These are phyloP conservation scores for Phenganax marumi DNA, from an alignment of 92 coral and sea anemone genomes.

Conservation along the genomic window DNA sequence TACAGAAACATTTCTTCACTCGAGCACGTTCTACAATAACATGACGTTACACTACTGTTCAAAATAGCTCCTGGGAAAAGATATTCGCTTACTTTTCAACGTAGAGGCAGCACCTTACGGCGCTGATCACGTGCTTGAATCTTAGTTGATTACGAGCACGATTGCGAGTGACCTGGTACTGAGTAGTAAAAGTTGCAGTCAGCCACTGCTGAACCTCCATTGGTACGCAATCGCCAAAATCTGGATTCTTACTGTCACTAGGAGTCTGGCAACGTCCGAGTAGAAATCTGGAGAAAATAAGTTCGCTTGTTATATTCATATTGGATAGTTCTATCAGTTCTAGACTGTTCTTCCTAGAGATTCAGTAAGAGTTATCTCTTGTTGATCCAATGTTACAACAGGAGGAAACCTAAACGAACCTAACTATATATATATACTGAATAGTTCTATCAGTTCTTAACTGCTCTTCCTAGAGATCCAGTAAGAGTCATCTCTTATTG, in stretches of 20 bases:
- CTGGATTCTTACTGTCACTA: constrained; percentile 17
- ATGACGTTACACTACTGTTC: not conserved
- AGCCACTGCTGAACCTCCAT: constrained; percentile 98
- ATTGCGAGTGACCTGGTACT: constrained; percentile 34
- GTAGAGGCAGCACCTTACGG: constrained; percentile 92
- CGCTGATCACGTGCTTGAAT: constrained; percentile 87
- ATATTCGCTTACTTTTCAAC: constrained; percentile 76
- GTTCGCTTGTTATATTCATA: no score
- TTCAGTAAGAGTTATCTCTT: no score
- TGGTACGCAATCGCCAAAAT: constrained; percentile 28
- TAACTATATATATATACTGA: no score
- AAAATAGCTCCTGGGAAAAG: not conserved
- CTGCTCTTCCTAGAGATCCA: no score
- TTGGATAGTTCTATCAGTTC: no score
- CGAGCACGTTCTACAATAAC: not conserved
- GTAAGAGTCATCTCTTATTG: no score
- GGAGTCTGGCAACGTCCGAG: constrained; percentile 22
- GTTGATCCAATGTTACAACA: no score
- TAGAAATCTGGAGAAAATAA: constrained; percentile 9
- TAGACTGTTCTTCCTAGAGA: no score
- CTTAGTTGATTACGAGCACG: constrained; percentile 34
- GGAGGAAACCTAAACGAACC: no score
- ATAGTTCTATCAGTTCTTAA: no score
- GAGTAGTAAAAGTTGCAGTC: constrained; percentile 82
- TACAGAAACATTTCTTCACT: not conserved